A percentile compares a stretch with the other conserved stretches of the same genome.
Conservation (phyloP, 53 echinoderm and acorn worm species). For the Henricia sp. region DNA sequence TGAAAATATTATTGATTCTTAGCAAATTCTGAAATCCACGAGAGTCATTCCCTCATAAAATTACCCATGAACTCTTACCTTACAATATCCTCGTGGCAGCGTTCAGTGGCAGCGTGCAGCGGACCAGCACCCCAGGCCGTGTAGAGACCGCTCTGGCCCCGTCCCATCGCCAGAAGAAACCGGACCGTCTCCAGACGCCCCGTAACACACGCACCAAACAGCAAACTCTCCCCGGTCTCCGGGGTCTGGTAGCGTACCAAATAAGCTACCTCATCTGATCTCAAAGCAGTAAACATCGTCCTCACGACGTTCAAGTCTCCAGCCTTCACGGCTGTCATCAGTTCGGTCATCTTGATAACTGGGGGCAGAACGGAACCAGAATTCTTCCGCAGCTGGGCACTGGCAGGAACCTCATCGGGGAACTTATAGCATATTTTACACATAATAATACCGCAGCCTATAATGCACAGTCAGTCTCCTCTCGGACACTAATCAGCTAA, state of each 20-base stretch:
- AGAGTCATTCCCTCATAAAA: no score
- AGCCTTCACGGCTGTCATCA: slow-evolving; percentile 49
- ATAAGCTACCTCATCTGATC: slow-evolving; percentile 1
- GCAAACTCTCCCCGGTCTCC: slow-evolving; percentile 69
- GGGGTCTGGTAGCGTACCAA: slow-evolving; percentile 70
- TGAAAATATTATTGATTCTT: no score
- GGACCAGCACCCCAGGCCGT: slow-evolving; percentile 91
- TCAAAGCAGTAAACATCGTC: slow-evolving; percentile 20
- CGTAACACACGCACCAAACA: slow-evolving; percentile 84
- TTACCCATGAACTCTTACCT: slow-evolving; percentile 61
- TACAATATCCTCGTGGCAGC: slow-evolving; percentile 71
- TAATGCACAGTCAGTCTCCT: no score
- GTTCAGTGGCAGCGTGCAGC: slow-evolving; percentile 89
- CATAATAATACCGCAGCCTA: slow-evolving; percentile 6
- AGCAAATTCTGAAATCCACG: no score
- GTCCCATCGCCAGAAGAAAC: slow-evolving; percentile 65
- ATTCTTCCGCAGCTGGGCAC: neutral
- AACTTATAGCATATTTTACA: neutral
- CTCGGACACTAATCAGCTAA: no score
- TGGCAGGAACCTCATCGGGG: neutral
- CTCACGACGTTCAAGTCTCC: slow-evolving; percentile 26
- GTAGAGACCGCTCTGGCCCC: slow-evolving; percentile 49
- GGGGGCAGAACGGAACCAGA: neutral
- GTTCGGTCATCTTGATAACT: slow-evolving; percentile 38
- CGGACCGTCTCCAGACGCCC: slow-evolving; percentile 70